Evolutionary conservation across 2,113 vertebrate species (phyloP).

Genomic region (Thinocorus orbignyianus): DNA sequence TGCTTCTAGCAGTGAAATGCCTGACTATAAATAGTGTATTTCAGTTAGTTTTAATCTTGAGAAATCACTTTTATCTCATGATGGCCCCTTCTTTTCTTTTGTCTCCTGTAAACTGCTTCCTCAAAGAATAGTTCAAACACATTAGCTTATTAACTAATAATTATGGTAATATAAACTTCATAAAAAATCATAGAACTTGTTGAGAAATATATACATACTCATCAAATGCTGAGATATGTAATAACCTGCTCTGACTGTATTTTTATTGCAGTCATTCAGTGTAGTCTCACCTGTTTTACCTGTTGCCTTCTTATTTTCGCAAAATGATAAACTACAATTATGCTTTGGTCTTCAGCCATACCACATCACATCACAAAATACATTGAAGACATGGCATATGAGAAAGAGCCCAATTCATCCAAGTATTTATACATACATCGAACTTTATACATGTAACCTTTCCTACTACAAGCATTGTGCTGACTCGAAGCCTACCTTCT

Average conservation of each 20-base stretch:
- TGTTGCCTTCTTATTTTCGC: slow-evolving; percentile 8
- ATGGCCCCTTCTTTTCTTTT: neutral
- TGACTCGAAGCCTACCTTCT: neutral
- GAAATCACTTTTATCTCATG: neutral
- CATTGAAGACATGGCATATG: neutral
- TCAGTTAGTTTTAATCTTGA: neutral
- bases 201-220: neutral
- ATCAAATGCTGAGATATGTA: neutral
- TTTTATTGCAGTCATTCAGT: neutral
- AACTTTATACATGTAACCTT: neutral
- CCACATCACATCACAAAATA: neutral
- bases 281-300: slow-evolving; percentile 30
- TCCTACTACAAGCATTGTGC: neutral
- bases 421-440: neutral
- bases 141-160: slow-evolving; percentile 13
- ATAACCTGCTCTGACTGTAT: neutral
- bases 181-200: neutral
- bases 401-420: neutral
- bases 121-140: slow-evolving; percentile 1
- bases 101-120: slow-evolving; percentile 12
- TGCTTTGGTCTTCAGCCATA: neutral
- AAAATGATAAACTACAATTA: neutral
- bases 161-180: slow-evolving; percentile 9
- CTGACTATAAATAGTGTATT: slow-evolving; percentile 33
- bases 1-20: neutral